Evolutionary conservation across 2,797 vertebrate genomes (phyloP).

Genomic region (Phoebastria nigripes): DNA sequence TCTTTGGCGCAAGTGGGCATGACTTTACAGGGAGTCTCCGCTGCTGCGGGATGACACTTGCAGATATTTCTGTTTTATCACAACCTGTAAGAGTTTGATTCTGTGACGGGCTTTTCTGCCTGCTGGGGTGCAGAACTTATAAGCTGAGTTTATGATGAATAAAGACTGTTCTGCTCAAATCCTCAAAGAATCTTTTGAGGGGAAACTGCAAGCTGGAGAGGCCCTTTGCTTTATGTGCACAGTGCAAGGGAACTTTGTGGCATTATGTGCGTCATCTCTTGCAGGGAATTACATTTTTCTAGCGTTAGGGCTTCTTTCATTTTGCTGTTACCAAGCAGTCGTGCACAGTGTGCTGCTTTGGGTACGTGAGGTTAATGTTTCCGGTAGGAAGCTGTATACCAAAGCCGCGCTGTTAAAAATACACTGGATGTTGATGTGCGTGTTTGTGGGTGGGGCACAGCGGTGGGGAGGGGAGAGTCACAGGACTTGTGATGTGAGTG

Average conservation of each 20-base stretch:
- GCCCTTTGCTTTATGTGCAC: background rate
- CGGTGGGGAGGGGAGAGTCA: background rate
- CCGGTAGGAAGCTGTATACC: background rate
- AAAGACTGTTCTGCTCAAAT: background rate
- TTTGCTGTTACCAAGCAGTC: background rate
- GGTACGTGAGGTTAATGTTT: background rate
- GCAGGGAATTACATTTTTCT: background rate
- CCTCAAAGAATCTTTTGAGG: background rate
- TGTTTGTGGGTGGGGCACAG: background rate
- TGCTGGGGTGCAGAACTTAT: background rate
- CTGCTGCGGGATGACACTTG: background rate
- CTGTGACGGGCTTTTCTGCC: background rate
- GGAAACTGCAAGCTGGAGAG: background rate
- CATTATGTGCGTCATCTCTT: accelerated
- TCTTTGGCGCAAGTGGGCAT: background rate
- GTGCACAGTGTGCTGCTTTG: accelerated
- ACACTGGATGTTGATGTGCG: background rate
- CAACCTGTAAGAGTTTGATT: background rate
- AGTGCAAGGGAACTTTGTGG: accelerated
- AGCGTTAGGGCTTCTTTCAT: background rate
- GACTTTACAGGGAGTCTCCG: background rate
- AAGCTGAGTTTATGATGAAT: background rate
- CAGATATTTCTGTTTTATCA: background rate
- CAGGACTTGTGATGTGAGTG: no score
- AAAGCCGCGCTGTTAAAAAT: background rate